A percentile compares a stretch with the other conserved stretches of the same genome.
Evolutionary conservation across 2,113 vertebrate genomes (phyloP).

Genomic region (Lamprologus speciosus): DNA sequence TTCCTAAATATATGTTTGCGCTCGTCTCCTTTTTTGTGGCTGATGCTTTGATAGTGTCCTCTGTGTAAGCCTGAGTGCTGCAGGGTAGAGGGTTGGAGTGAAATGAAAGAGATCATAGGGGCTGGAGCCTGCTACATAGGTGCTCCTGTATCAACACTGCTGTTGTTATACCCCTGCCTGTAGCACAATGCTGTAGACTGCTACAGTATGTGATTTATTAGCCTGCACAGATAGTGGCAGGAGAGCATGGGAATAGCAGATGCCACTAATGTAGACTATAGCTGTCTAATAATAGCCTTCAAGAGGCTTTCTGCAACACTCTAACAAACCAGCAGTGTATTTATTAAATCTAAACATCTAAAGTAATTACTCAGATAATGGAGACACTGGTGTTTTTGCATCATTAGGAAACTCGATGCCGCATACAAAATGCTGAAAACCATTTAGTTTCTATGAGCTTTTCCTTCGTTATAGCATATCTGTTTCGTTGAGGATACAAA

Average conservation of each 20-base stretch:
- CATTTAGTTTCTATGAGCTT: neutral
- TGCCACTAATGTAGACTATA: constrained; percentile 39
- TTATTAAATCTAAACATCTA: constrained; percentile 19
- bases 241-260: constrained; percentile 28
- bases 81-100: constrained; percentile 40
- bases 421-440: neutral
- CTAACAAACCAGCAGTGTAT: neutral
- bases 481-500: neutral
- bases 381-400: neutral
- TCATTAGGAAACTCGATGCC: neutral
- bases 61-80: constrained; percentile 37
- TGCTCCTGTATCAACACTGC: constrained; percentile 32
- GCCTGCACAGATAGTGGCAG: constrained; percentile 9
- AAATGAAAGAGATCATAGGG: constrained; percentile 46
- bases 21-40: neutral
- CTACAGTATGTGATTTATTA: constrained; percentile 41
- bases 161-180: constrained; percentile 27
- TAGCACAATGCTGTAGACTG: constrained; percentile 23
- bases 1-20: constrained; percentile 44
- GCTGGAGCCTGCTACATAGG: constrained; percentile 32
- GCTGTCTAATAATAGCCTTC: constrained; percentile 34
- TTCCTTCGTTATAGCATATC: neutral
- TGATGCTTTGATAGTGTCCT: constrained; percentile 50
- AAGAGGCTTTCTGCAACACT: neutral
- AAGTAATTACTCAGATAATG: constrained; percentile 3